Conservation (phyloP, 2,888 invertebrate species). For the Sesia apiformis region DNA sequence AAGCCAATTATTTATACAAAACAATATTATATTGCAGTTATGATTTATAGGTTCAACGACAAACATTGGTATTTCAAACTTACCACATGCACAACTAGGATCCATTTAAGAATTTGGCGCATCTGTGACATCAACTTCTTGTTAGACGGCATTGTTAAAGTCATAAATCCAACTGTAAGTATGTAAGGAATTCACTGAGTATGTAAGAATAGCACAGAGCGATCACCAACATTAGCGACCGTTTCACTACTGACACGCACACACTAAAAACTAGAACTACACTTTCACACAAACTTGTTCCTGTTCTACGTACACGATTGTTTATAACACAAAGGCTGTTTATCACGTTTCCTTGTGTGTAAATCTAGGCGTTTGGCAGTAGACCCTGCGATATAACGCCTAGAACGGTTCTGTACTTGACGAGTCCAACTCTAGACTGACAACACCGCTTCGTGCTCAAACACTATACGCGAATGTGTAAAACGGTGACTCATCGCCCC, state of each 20-base stretch:
- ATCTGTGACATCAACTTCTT: slow-evolving; percentile 63
- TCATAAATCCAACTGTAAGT: slow-evolving; percentile 19
- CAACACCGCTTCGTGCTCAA: slow-evolving; percentile 58
- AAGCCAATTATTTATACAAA: too few species aligned
- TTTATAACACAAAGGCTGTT: slow-evolving; percentile 31
- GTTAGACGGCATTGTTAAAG: slow-evolving; percentile 61
- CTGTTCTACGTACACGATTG: slow-evolving; percentile 32
- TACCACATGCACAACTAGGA: slow-evolving; percentile 66
- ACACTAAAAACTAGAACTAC: slow-evolving; percentile 56
- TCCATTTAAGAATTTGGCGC: slow-evolving; percentile 63
- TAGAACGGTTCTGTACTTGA: slow-evolving; percentile 58
- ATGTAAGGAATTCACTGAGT: slow-evolving; percentile 56
- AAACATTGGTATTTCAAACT: slow-evolving; percentile 20
- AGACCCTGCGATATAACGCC: slow-evolving; percentile 62
- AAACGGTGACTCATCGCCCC: slow-evolving; percentile 75
- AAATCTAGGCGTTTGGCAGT: slow-evolving; percentile 58
- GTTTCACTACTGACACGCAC: slow-evolving; percentile 69
- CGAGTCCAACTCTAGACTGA: slow-evolving; percentile 71
- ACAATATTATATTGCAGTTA: too few species aligned
- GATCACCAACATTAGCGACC: slow-evolving; percentile 65
- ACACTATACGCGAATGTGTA: slow-evolving; percentile 75
- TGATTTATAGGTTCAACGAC: too few species aligned
- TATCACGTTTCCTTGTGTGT: slow-evolving; percentile 33
- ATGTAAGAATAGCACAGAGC: slow-evolving; percentile 61
- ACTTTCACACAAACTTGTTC: slow-evolving; percentile 66